Base-by-base conservation (phyloP, 2,113 vertebrate genomes). In the Sinocyclocheilus anophthalmus region DNA sequence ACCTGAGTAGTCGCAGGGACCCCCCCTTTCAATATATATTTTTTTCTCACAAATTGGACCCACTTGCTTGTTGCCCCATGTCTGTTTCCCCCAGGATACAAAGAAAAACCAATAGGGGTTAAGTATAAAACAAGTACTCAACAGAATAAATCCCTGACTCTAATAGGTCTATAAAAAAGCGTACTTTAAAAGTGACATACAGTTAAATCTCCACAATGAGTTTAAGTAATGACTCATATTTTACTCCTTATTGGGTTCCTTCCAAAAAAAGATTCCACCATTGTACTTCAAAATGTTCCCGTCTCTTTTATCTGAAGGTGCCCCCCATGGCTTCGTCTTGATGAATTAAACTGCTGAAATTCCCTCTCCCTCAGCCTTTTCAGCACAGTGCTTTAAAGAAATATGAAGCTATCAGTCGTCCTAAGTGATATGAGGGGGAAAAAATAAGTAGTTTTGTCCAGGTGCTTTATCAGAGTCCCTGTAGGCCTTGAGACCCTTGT, bases 271-370 rank as follows among this genome's bases (percentile, higher is more conserved):
- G 92, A 83, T 93, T 92, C 91, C 88, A 86, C 91, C 89, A 94
- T 95, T 95, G 93, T 95, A 90, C 90, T 89, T 91, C 80, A 88
- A 86, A 93, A 89, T 91, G 90, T 88, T 91, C 88, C 88, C 89
- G 92, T 93, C 90, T 88, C 89, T 91, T 95, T 95, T 95, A 95
- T 95, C 94, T 94, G 78, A 83, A 91, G 91, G 92, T 92, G 89
- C 88, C 81, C 91, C 91, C 91, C 85, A 90, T 93, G 93, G 93
- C 93, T 93, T 92, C 92, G 90, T 91, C 92, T 93, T 94, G 94
- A 95, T 95, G 94, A 95, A 95, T 95, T 95, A 95, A 94, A 94
- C 92, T 91, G 92, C 91, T 94, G 94, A 95, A 95, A 95, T 91
- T 87, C 78, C 85, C 79, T 81, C 65, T 91, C 84, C 22, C 85